Base-by-base conservation (phyloP, 2,888 invertebrate species). In the Thumatha senex region DNA sequence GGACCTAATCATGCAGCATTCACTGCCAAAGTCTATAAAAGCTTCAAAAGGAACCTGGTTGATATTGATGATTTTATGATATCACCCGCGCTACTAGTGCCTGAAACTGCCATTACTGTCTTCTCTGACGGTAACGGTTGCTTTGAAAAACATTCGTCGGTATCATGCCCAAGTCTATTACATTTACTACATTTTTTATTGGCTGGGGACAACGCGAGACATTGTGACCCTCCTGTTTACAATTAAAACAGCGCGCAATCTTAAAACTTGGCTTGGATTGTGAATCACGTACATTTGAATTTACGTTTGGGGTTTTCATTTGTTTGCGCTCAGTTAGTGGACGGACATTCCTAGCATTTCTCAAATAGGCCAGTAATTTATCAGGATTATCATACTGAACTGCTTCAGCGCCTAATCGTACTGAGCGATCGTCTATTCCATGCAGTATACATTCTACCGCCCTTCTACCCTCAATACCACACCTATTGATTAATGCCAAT, bases 401-500 rank as follows among this genome's bases (percentile, higher is more conserved):
- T 1, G 40, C 1, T 31, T 7, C 48, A 18, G 39, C 39, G 1
- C 11, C 9, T 2, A 11, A 39, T 18, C 48, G 5, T 33, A 40
- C 9, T 3, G 56, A 49, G 36, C 10, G 56, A 42, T 51, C 61
- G 13, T 14, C 54, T 15, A 53, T 39, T 4, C 51, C 66, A 36
- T 63, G 51, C 2, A 56, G 49, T 3, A 60, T 36, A 33, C 59
- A 63, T 18, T 58, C 58, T 0, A 58, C 59, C 1, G 62, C 62
- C 0, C 46, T 43, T 7, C 49, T 52, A 0, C 51, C 56, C 0
- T 7, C 15, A 0, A 54, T 54, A 4, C 45, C 42, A 9, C 48
- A 48, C 2, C 18, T 36, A 3, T 50, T 44, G 0, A 54, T 12
- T 0, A 50, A 1, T 0, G 41, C 30, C 0, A 50, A 1, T 7